phyloP scores from a whole-genome alignment of 1,140 invertebrate species.

The Drosophila tsacasi region DNA sequence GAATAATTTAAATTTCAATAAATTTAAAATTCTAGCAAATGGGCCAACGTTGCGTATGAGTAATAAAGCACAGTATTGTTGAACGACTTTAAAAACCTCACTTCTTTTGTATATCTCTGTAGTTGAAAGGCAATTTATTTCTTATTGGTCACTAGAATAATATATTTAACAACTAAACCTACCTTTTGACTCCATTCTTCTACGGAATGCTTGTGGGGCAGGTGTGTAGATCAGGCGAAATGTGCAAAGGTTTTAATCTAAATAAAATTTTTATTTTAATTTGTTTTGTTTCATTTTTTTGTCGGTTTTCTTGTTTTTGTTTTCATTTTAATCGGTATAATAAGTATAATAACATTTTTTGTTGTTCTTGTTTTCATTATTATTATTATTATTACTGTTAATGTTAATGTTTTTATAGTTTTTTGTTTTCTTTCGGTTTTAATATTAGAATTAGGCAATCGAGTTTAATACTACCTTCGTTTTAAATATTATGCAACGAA shows the following conservation, averaged over 20 bases:
- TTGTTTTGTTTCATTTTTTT: constrained; percentile 83
- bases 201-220: background rate
- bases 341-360: constrained; percentile 85
- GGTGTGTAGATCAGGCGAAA: constrained; percentile 20
- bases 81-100: background rate
- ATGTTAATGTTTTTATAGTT: constrained; percentile 79
- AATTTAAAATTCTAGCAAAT: too few species aligned
- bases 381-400: constrained; percentile 80
- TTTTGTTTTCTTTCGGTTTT: constrained; percentile 66
- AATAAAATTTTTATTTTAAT: constrained; percentile 85
- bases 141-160: too few species aligned
- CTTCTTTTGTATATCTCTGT: too few species aligned
- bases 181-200: constrained; percentile 8
- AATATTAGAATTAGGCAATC: constrained; percentile 85
- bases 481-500: constrained; percentile 84
- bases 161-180: background rate
- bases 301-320: constrained; percentile 73
- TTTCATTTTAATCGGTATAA: constrained; percentile 85
- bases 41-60: background rate
- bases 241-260: constrained; percentile 77
- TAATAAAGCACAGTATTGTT: background rate
- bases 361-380: constrained; percentile 71
- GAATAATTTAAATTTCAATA: background rate
- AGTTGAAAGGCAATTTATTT: too few species aligned
- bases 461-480: constrained; percentile 84